A percentile compares a stretch with the other conserved stretches of the same genome.
Conservation (phyloP, 2,888 invertebrate species). For the Coenonympha arcania region DNA sequence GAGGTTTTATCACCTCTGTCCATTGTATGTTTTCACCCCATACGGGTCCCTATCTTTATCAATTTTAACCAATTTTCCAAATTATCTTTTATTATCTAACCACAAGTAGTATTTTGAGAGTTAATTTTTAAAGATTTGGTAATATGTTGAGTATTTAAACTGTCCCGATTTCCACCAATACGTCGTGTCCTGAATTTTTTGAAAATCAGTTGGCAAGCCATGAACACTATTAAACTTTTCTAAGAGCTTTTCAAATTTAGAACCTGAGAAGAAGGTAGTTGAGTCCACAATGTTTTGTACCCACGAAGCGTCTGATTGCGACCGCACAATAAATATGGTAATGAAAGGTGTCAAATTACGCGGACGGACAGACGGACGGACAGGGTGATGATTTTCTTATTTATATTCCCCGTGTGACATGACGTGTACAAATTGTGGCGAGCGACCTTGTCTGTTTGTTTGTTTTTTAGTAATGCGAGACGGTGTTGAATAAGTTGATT, state of each 20-base stretch:
- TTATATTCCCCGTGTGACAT: constrained; percentile 44
- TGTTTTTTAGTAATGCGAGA: constrained; percentile 21
- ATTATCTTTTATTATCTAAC: too few relatives aligned
- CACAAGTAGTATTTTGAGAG: too few relatives aligned
- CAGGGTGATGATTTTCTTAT: constrained; percentile 61
- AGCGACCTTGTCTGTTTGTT: constrained; percentile 48
- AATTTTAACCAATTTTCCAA: too few relatives aligned
- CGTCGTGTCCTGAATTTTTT: too few relatives aligned
- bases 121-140: too few relatives aligned
- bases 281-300: constrained; percentile 24
- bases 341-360: constrained; percentile 72
- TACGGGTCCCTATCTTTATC: too few relatives aligned
- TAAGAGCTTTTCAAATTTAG: not conserved
- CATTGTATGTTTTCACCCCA: too few relatives aligned
- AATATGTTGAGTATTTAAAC: too few relatives aligned
- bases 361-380: constrained; percentile 52
- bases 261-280: not conserved
- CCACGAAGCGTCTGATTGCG: constrained; percentile 23
- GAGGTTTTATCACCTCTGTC: too few relatives aligned
- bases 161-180: too few relatives aligned
- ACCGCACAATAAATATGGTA: constrained; percentile 69
- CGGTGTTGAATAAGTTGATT: constrained; percentile 1
- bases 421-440: constrained; percentile 54
- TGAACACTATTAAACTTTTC: not conserved
- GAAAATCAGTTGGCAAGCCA: too few relatives aligned